Evolutionary conservation across 92 coral and sea anemone species (phyloP).

Genomic region (Isaurus tuberculatus): DNA sequence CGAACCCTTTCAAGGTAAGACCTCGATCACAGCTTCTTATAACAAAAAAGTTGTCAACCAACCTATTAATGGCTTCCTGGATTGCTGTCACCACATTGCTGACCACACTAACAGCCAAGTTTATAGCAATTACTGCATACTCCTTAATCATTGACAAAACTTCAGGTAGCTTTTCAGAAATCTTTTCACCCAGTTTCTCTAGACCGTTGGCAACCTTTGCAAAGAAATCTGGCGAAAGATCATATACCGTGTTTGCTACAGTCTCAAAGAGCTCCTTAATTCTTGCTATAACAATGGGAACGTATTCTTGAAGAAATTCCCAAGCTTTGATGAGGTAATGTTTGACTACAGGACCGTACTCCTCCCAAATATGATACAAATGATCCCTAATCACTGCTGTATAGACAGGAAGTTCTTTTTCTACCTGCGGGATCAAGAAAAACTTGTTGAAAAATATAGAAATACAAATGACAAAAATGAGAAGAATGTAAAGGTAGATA

Average conservation of each 20-base stretch:
- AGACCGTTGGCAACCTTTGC: constrained; percentile 80
- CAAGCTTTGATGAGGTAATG: constrained; percentile 79
- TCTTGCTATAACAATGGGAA: constrained; percentile 75
- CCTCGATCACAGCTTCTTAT: neutral
- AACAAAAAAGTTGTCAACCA: neutral
- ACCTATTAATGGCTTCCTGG: constrained; percentile 32
- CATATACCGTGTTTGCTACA: constrained; percentile 74
- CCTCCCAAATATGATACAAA: constrained; percentile 66
- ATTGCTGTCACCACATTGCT: constrained; percentile 59
- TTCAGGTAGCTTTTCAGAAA: constrained; percentile 87
- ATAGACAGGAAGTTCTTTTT: constrained; percentile 77
- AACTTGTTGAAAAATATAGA: neutral
- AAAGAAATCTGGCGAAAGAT: constrained; percentile 94
- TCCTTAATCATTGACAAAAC: constrained; percentile 93
- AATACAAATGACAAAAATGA: too few relatives aligned
- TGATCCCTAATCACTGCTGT: constrained; percentile 65
- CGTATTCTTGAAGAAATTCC: constrained; percentile 80
- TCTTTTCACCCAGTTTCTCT: constrained; percentile 78
- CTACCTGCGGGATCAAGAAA: constrained; percentile 62
- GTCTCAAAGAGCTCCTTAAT: constrained; percentile 63
- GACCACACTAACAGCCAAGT: constrained; percentile 75
- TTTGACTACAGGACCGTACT: constrained; percentile 77
- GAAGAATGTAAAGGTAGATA: too few relatives aligned
- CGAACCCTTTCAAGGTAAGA: neutral
- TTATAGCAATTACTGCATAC: constrained; percentile 85